Evolutionary conservation across 2,888 invertebrate species (phyloP).

Genomic region (Tillus elongatus): DNA sequence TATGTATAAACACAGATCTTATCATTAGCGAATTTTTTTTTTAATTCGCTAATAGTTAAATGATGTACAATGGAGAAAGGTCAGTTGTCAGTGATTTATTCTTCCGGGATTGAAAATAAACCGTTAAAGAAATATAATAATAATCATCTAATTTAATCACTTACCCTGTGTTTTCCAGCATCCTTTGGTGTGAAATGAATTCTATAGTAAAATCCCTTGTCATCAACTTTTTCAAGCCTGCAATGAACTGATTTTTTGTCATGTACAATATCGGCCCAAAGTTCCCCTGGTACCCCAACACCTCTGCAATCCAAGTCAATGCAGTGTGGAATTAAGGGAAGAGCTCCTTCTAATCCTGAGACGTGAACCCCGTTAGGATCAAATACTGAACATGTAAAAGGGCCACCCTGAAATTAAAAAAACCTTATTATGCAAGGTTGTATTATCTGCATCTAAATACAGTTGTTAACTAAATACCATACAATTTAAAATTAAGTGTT

Average conservation of each 20-base stretch:
- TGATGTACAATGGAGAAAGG: no score
- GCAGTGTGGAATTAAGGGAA: conserved; percentile 80
- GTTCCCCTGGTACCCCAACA: conserved; percentile 77
- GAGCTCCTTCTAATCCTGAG: conserved; percentile 70
- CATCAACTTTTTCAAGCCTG: conserved; percentile 70
- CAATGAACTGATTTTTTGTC: conserved; percentile 78
- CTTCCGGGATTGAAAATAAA: no score
- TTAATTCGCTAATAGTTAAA: no score
- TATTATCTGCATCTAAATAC: no score
- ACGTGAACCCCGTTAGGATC: conserved; percentile 86
- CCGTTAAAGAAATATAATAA: no score
- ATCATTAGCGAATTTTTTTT: no score
- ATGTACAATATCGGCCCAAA: conserved; percentile 83
- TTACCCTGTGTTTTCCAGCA: conserved; percentile 66
- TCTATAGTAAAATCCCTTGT: conserved; percentile 55
- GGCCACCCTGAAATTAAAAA: conserved; percentile 63
- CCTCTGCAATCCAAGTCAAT: conserved; percentile 63
- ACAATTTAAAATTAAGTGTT: no score
- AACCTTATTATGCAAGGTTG: no score
- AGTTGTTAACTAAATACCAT: no score
- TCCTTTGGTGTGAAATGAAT: conserved; percentile 73
- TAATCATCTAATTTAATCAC: conserved; percentile 2
- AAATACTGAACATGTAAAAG: conserved; percentile 92
- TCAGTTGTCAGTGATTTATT: no score
- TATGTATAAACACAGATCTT: no score